phyloP scores from a whole-genome alignment of 2,797 vertebrate genomes.

The Scomberomorus guttatus region DNA sequence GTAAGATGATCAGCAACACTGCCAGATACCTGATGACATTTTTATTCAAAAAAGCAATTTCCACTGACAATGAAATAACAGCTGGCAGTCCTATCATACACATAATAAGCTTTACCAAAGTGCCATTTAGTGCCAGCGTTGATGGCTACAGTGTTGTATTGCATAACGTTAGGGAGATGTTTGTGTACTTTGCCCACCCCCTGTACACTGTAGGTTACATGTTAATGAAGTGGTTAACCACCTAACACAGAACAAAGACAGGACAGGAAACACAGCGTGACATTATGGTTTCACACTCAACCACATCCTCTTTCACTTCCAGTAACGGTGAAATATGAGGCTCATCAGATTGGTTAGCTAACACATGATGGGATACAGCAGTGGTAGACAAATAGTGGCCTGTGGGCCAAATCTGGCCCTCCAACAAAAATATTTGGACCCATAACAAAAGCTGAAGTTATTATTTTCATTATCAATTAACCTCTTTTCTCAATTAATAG shows the following conservation, averaged over 20 bases:
- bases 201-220: conserved; percentile 4
- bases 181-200: conserved; percentile 24
- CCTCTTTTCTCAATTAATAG: no score
- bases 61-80: background rate
- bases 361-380: background rate
- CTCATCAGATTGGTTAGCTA: conserved; percentile 8
- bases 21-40: background rate
- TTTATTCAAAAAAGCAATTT: background rate
- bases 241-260: conserved; percentile 41
- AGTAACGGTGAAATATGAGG: background rate
- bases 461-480: no score
- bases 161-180: background rate
- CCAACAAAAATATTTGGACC: background rate
- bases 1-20: background rate
- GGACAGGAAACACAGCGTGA: conserved; percentile 6
- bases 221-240: conserved; percentile 57
- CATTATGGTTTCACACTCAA: conserved; percentile 27
- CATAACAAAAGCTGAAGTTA: no score
- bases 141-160: background rate
- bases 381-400: background rate
- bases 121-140: background rate
- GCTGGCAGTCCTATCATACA: background rate
- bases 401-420: no score
- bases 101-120: conserved; percentile 9
- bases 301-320: conserved; percentile 52